A percentile compares a stretch with the other conserved stretches of the same genome.
phyloP scores from a whole-genome alignment of 2,888 invertebrate species.

The Tortricodes alternella region DNA sequence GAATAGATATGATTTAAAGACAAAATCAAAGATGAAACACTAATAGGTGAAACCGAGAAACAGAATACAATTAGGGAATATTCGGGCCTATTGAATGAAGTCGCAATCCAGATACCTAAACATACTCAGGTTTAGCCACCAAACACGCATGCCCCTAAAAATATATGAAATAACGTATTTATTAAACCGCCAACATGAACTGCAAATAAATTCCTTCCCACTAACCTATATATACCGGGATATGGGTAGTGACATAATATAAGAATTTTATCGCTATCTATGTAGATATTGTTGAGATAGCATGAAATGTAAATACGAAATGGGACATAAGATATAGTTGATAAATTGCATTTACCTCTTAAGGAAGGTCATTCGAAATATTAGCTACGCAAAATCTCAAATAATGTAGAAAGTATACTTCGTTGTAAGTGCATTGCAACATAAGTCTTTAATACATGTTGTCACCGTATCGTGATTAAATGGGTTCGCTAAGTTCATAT shows the following conservation, averaged over 20 bases:
- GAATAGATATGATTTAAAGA: no score
- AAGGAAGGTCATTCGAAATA: not conserved
- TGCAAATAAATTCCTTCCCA: not conserved
- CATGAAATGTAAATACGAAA: not conserved
- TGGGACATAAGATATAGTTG: not conserved
- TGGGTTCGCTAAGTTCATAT: conserved; percentile 12
- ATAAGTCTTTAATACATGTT: conserved; percentile 14
- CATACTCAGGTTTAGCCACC: no score
- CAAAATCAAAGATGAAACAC: no score
- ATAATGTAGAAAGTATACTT: not conserved
- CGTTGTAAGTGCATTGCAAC: conserved; percentile 12
- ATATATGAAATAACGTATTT: no score
- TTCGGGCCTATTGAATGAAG: no score
- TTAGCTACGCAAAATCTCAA: not conserved
- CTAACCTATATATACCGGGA: conserved; percentile 13
- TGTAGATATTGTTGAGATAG: conserved; percentile 15
- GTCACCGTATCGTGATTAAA: conserved; percentile 14
- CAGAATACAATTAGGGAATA: no score
- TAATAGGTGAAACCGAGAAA: no score
- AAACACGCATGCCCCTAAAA: no score
- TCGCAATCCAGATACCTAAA: no score
- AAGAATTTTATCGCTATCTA: conserved; percentile 15
- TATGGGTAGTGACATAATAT: conserved; percentile 5
- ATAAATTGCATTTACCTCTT: conserved; percentile 5
- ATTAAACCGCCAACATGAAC: no score